These are phyloP conservation scores for Pachyseris speciosa DNA, from an alignment of 64 coral and sea anemone species.

Conservation along the genomic window DNA sequence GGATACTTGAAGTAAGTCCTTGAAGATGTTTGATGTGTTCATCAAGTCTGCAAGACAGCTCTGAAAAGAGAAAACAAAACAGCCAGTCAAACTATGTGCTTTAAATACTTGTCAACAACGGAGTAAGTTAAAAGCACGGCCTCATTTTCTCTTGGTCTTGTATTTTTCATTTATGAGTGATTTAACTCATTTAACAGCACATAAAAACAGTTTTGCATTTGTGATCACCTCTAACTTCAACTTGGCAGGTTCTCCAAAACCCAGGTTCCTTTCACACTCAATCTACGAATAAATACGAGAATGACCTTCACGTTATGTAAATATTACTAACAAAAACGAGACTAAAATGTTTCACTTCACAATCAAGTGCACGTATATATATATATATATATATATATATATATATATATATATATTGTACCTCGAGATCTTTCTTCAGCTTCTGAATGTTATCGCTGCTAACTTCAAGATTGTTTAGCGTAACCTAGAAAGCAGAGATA, in stretches of 20 bases:
- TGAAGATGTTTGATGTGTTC: conserved; percentile 92
- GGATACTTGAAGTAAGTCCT: conserved; percentile 83
- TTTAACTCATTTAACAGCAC: too few relatives aligned
- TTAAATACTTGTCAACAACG: background rate
- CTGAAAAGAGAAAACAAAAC: conserved; percentile 29
- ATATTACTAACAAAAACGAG: too few relatives aligned
- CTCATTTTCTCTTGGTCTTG: background rate
- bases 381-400: too few relatives aligned
- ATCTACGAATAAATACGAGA: conserved; percentile 23
- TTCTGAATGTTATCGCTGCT: conserved; percentile 96
- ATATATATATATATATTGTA: too few relatives aligned
- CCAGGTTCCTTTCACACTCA: conserved; percentile 85
- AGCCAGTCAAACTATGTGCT: too few relatives aligned
- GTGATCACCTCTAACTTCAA: conserved; percentile 87
- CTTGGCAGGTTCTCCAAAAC: conserved; percentile 76
- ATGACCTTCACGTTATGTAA: background rate
- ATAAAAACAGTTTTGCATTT: too few relatives aligned
- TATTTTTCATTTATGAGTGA: too few relatives aligned
- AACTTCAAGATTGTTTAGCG: conserved; percentile 87
- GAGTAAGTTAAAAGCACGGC: too few relatives aligned
- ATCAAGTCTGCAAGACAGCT: conserved; percentile 90
- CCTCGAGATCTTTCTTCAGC: conserved; percentile 91
- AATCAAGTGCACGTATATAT: too few relatives aligned
- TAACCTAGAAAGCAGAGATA: conserved; percentile 69
- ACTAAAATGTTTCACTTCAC: background rate